Conservation (phyloP, 2,888 invertebrate species). For the Hirtodrosophila cameraria region DNA sequence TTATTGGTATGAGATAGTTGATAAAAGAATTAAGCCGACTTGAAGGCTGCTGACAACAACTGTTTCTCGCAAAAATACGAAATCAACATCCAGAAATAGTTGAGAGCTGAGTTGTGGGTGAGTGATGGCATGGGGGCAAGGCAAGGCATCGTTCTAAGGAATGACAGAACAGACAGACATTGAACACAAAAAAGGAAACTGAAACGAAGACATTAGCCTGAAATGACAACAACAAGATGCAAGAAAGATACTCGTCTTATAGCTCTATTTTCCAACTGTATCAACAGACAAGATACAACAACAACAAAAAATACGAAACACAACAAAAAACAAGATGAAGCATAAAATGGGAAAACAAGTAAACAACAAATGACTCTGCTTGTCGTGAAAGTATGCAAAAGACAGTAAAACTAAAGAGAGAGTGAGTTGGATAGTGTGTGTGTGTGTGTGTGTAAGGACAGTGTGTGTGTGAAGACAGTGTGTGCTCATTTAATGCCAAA, state of each 20-base stretch:
- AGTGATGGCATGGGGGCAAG: slow-evolving; percentile 11
- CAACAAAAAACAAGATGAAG: slow-evolving; percentile 23
- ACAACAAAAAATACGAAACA: not conserved
- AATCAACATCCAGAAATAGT: slow-evolving; percentile 15
- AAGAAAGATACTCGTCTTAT: slow-evolving; percentile 69
- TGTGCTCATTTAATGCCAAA: slow-evolving; percentile 28
- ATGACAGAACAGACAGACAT: slow-evolving; percentile 69
- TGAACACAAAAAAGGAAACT: slow-evolving; percentile 77
- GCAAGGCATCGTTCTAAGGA: slow-evolving; percentile 17
- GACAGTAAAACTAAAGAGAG: slow-evolving; percentile 15
- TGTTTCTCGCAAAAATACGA: slow-evolving; percentile 45
- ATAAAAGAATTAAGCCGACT: slow-evolving; percentile 61
- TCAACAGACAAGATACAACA: slow-evolving; percentile 11
- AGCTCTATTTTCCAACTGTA: slow-evolving; percentile 47
- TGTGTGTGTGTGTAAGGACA: not conserved
- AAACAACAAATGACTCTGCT: slow-evolving; percentile 55
- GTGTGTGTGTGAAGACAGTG: slow-evolving; percentile 1
- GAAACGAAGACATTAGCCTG: slow-evolving; percentile 77
- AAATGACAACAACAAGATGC: slow-evolving; percentile 76
- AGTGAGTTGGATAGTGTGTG: not conserved
- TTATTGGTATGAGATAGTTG: slow-evolving; percentile 24
- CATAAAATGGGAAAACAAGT: slow-evolving; percentile 40
- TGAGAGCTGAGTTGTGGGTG: slow-evolving; percentile 12
- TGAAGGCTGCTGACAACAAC: slow-evolving; percentile 46
- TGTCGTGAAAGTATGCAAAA: slow-evolving; percentile 37